phyloP scores from a whole-genome alignment of 2,888 invertebrate species.

The Philhelius pedissequus region DNA sequence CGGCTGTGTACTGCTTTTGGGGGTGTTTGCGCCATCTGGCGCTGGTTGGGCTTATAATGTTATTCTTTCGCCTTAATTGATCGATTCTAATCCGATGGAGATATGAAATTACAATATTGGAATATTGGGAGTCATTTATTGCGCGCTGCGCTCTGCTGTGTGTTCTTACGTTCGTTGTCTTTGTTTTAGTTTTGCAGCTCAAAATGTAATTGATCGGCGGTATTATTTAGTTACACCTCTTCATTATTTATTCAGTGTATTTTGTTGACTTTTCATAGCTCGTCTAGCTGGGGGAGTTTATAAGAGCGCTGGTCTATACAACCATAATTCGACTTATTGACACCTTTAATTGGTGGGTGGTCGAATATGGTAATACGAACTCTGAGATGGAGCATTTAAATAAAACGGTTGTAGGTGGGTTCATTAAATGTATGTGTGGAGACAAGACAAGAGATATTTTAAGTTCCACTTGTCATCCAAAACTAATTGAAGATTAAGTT shows the following conservation, averaged over 20 bases:
- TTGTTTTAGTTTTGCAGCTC: slow-evolving; percentile 29
- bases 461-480: too few species aligned
- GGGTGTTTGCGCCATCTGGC: neutral
- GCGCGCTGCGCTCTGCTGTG: neutral
- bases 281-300: neutral
- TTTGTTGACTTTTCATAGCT: slow-evolving; percentile 8
- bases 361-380: too few species aligned
- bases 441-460: too few species aligned
- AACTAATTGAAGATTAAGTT: too few species aligned
- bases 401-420: neutral
- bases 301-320: neutral
- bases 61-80: slow-evolving; percentile 65
- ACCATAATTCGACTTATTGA: slow-evolving; percentile 29
- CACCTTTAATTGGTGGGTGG: slow-evolving; percentile 40
- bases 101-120: slow-evolving; percentile 60
- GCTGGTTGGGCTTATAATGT: neutral
- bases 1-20: neutral
- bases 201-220: slow-evolving; percentile 57
- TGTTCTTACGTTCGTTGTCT: neutral
- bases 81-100: slow-evolving; percentile 61
- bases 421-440: too few species aligned
- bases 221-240: slow-evolving; percentile 60
- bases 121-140: slow-evolving; percentile 12
- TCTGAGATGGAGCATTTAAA: too few species aligned
- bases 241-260: slow-evolving; percentile 40